A percentile compares a stretch with the other conserved stretches of the same genome.
Conservation (phyloP, 1,140 invertebrate species). For the Colletes gigas region DNA sequence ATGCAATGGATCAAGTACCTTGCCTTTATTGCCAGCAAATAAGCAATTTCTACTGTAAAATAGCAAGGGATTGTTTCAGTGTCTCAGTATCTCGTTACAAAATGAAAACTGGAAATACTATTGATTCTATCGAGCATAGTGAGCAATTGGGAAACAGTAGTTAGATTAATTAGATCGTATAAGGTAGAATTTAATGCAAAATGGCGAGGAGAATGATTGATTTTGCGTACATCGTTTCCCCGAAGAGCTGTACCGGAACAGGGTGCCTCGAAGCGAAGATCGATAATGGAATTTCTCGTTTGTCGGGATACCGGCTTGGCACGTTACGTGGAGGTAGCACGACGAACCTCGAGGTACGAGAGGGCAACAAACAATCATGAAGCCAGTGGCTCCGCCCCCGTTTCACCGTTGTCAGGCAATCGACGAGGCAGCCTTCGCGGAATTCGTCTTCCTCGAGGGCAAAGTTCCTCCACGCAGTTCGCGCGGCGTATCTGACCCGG, state of each 20-base stretch:
- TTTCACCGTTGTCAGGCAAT: slow-evolving; percentile 71
- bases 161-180: too few species aligned
- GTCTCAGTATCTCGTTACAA: too few species aligned
- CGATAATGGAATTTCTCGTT: background rate
- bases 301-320: background rate
- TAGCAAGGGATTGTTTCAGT: too few species aligned
- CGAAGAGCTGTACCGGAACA: too few species aligned
- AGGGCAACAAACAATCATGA: slow-evolving; percentile 52
- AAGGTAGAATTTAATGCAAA: too few species aligned
- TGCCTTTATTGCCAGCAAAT: too few species aligned
- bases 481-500: slow-evolving; percentile 3
- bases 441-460: slow-evolving; percentile 20
- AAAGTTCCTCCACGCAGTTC: slow-evolving; percentile 27
- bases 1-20: too few species aligned
- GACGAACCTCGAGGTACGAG: slow-evolving; percentile 37
- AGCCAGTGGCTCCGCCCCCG: slow-evolving; percentile 66
- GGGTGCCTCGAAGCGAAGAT: background rate
- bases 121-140: too few species aligned
- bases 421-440: slow-evolving; percentile 38
- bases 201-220: too few species aligned
- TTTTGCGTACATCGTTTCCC: background rate
- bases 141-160: too few species aligned
- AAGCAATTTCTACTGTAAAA: too few species aligned
- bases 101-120: too few species aligned
- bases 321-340: slow-evolving; percentile 38